Conservation (phyloP, 2,113 vertebrate species). For the Tychaedon coryphoeus region DNA sequence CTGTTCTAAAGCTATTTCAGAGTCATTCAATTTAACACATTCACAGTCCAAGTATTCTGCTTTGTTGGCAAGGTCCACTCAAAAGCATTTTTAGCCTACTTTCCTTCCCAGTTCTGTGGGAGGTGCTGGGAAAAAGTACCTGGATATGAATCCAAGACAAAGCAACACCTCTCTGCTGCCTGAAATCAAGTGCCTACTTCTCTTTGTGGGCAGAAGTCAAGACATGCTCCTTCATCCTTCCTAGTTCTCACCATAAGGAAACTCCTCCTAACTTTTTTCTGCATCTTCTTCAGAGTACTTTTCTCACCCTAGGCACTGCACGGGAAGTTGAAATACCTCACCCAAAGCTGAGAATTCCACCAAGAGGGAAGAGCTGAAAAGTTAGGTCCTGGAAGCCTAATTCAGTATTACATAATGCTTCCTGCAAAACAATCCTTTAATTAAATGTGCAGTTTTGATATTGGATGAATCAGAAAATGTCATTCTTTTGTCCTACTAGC, state of each 20-base stretch:
- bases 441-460: background rate
- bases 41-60: background rate
- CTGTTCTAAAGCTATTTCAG: background rate
- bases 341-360: background rate
- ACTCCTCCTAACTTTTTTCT: background rate
- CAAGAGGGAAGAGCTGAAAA: background rate
- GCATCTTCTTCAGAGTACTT: background rate
- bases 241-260: background rate
- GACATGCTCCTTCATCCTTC: background rate
- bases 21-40: background rate
- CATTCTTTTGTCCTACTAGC: background rate
- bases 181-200: background rate
- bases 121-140: background rate
- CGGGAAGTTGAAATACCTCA: background rate
- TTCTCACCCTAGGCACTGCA: background rate
- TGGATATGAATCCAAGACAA: background rate
- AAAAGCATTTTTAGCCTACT: background rate
- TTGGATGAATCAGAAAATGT: background rate
- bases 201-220: background rate
- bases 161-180: background rate
- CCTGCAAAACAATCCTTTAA: background rate
- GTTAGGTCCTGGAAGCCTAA: background rate
- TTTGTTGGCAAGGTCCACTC: background rate
- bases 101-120: background rate
- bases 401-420: background rate